Conservation (phyloP, 2,797 vertebrate genomes). For the Sylvia borin region DNA sequence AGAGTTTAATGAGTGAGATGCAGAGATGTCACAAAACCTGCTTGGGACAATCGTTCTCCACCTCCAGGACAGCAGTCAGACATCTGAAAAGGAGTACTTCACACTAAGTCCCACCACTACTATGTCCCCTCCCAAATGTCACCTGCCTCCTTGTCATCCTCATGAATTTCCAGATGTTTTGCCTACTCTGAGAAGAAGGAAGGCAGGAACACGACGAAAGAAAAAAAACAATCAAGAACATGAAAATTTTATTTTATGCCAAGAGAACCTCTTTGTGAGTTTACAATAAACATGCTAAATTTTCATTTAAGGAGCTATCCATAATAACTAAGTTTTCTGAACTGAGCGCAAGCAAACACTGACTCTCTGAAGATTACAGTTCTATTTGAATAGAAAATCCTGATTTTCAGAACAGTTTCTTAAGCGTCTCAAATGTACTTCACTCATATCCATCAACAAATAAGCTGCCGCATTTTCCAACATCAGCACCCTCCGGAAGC, state of each 20-base stretch:
- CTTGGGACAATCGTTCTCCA: not conserved
- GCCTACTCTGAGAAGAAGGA: not conserved
- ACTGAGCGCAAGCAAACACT: accelerated
- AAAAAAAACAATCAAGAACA: not conserved
- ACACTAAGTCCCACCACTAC: not conserved
- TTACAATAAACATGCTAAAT: not conserved
- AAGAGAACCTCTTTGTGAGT: not conserved
- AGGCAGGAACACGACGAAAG: not conserved
- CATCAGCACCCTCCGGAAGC: not conserved
- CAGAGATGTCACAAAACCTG: not conserved
- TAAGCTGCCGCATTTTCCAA: not conserved
- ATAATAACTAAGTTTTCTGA: not conserved
- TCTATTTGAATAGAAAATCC: not conserved
- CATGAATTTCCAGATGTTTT: not conserved
- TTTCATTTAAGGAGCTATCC: not conserved
- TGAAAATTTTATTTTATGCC: not conserved
- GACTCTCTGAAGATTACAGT: not conserved
- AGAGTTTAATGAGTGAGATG: accelerated
- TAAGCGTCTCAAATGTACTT: not conserved
- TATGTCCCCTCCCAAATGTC: not conserved
- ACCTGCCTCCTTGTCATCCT: not conserved
- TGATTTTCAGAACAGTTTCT: not conserved
- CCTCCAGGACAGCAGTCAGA: not conserved
- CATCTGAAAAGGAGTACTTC: not conserved
- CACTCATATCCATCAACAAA: not conserved